Percentiles rank a stretch among this genome's conserved stretches.
Conservation (phyloP, 2,113 vertebrate species). For the Bucco capensis region DNA sequence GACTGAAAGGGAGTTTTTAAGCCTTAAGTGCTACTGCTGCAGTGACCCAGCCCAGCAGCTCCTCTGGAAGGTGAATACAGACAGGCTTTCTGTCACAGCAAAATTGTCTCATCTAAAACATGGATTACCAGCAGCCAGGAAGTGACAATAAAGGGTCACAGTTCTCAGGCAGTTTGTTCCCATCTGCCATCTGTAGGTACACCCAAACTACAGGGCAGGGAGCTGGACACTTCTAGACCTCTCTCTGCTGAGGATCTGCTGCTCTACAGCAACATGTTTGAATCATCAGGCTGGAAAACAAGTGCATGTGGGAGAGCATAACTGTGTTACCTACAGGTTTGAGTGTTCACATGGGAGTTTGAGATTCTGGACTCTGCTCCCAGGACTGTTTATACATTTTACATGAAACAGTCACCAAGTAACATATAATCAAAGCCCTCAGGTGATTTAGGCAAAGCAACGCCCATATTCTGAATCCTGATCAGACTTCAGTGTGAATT, state of each 20-base stretch:
- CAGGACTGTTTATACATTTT: conserved; percentile 41
- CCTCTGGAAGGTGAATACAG: neutral
- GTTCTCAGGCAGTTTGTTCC: neutral
- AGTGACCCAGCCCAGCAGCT: neutral
- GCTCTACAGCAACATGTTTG: neutral
- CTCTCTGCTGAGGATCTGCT: neutral
- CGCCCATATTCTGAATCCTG: conserved; percentile 30
- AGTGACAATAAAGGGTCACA: neutral
- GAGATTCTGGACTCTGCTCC: conserved; percentile 26
- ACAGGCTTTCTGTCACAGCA: neutral
- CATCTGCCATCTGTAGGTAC: neutral
- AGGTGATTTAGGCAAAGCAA: conserved; percentile 2
- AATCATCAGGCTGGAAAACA: rapidly evolving
- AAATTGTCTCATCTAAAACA: neutral
- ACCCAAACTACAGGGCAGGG: neutral
- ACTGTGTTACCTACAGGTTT: neutral
- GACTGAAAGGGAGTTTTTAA: neutral
- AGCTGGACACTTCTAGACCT: neutral
- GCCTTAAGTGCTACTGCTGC: neutral
- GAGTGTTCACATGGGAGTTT: neutral
- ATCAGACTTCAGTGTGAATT: conserved; percentile 52
- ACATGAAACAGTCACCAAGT: conserved; percentile 45
- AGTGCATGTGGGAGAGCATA: neutral
- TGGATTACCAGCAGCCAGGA: neutral
- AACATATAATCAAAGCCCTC: conserved; percentile 42